A percentile compares a stretch with the other conserved stretches of the same genome.
Conservation (phyloP, 2,113 vertebrate species). For the Amia ocellicauda region DNA sequence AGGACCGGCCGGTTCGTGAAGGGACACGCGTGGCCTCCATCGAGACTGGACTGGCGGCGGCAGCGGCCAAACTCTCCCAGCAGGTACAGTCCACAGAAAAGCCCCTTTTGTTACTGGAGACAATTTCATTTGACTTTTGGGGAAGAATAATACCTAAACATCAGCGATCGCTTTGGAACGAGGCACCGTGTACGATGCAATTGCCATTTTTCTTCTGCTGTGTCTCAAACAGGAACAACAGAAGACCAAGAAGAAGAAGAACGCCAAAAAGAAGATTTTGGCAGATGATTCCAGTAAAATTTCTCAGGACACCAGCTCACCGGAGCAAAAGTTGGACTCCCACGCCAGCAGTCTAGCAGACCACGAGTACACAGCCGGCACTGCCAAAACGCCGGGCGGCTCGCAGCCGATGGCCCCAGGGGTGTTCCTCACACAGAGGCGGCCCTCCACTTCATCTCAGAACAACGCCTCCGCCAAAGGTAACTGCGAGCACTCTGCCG, state of each 20-base stretch:
- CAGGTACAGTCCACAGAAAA: constrained; percentile 68
- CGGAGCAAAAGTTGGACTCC: constrained; percentile 79
- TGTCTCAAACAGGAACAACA: constrained; percentile 86
- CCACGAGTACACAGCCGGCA: constrained; percentile 82
- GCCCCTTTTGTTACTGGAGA: too few species aligned
- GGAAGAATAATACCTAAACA: not conserved
- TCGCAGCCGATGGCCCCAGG: constrained; percentile 91
- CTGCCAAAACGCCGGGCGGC: constrained; percentile 70
- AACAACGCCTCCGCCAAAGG: constrained; percentile 83
- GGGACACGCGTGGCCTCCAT: constrained; percentile 96
- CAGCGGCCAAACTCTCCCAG: constrained; percentile 92
- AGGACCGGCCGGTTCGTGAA: constrained; percentile 92
- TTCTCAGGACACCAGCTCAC: constrained; percentile 87
- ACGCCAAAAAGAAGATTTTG: constrained; percentile 84
- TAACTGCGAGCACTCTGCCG: constrained; percentile 57
- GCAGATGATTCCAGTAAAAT: constrained; percentile 64
- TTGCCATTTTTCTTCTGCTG: not conserved
- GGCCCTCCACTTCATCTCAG: constrained; percentile 85
- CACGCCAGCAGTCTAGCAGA: constrained; percentile 84
- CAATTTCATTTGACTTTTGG: too few species aligned
- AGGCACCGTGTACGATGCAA: not conserved
- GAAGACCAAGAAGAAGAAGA: constrained; percentile 91
- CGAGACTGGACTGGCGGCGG: constrained; percentile 89
- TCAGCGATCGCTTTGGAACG: too few species aligned
- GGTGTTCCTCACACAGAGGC: constrained; percentile 89